Evolutionary conservation across 2,113 vertebrate species (phyloP).

Genomic region (Dasyurus viverrinus): DNA sequence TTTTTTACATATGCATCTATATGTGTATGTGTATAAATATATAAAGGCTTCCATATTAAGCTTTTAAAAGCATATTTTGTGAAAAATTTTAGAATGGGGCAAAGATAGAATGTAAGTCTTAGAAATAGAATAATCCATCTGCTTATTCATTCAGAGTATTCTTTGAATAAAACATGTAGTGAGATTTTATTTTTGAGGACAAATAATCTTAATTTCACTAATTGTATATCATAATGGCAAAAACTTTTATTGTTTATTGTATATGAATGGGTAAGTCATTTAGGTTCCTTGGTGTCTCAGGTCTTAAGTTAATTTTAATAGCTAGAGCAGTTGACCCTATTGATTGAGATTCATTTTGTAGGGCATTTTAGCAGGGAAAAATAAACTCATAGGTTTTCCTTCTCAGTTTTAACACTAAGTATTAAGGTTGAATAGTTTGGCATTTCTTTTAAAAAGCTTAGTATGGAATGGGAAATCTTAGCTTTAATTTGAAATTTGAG

Average conservation of each 20-base stretch:
- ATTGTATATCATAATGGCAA: not conserved
- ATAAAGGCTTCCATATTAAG: not conserved
- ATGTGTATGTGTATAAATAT: not conserved
- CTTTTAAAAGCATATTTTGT: constrained; percentile 22
- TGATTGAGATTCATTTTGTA: not conserved
- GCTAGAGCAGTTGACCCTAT: not conserved
- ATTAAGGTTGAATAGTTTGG: not conserved
- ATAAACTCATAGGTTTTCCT: too few species aligned
- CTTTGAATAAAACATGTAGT: not conserved
- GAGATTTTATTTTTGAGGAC: not conserved
- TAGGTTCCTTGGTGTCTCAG: not conserved
- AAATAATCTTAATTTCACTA: not conserved
- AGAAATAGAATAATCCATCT: not conserved
- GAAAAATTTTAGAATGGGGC: not conserved
- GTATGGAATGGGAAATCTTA: not conserved
- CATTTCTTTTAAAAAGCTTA: not conserved
- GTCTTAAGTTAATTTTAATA: not conserved
- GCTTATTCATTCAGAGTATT: not conserved
- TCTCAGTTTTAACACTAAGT: not conserved
- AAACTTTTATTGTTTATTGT: not conserved
- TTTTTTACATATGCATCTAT: too few species aligned
- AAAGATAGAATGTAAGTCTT: not conserved
- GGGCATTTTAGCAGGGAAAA: not conserved
- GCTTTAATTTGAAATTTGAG: not conserved
- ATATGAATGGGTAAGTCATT: not conserved